Conservation (phyloP, 2,113 vertebrate genomes). For the Verasper variegatus region DNA sequence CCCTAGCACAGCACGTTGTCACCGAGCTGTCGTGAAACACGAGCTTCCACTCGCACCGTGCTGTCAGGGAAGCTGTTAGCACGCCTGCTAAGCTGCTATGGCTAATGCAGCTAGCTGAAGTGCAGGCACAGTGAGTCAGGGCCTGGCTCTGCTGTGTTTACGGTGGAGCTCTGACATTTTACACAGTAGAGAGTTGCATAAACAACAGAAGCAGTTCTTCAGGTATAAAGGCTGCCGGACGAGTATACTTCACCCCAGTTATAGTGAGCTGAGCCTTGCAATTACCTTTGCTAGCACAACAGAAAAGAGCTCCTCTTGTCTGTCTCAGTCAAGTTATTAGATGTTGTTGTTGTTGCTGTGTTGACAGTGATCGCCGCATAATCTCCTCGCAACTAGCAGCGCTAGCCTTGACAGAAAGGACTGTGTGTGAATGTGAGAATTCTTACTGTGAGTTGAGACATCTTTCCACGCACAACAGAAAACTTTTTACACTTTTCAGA, state of each 20-base stretch:
- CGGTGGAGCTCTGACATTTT: conserved; percentile 43
- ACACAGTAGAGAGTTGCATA: conserved; percentile 5
- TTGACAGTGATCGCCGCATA: neutral
- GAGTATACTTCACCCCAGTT: neutral
- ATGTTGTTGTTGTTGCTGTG: neutral
- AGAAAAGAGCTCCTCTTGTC: neutral
- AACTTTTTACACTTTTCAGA: too few species aligned
- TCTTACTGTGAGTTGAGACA: too few species aligned
- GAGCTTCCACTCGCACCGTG: neutral
- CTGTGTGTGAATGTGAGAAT: neutral
- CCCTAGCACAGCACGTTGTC: neutral
- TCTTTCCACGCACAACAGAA: too few species aligned
- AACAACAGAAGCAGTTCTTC: conserved; percentile 26
- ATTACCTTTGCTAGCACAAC: neutral
- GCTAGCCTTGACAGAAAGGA: neutral
- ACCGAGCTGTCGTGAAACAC: neutral
- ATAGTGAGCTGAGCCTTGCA: neutral
- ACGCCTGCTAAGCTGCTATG: neutral
- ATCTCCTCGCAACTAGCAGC: neutral
- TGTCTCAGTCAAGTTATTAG: neutral
- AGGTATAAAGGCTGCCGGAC: neutral
- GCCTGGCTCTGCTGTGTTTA: conserved; percentile 54
- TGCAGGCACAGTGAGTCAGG: conserved; percentile 7
- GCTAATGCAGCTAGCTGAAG: conserved; percentile 45
- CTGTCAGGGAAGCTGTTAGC: conserved; percentile 21